Base-by-base conservation (phyloP, 2,797 vertebrate species). In the Peromyscus melanophrys region DNA sequence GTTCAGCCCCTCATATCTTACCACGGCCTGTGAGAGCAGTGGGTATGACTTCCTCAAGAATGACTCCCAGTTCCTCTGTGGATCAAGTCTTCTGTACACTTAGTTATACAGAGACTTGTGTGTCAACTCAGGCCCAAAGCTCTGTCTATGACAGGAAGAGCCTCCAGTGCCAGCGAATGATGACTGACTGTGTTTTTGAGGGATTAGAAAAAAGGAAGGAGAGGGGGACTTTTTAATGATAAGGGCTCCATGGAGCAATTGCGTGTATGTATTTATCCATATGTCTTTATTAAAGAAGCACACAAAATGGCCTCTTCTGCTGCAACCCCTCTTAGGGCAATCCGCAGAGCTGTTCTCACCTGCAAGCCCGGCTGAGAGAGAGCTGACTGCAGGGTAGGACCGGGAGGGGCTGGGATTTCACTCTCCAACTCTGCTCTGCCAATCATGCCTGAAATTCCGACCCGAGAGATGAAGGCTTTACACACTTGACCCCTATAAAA, bases 401-500 rank as follows among this genome's bases (percentile, higher is more conserved):
- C 9, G 4, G 19, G n/a, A 71, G 31, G n/a, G 8, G 2, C 59
- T 0, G 7, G 65, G 71, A 25, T n/a, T 23, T 9, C 10, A 63
- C 23, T 40, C 49, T 27, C 29, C 67, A 0, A 37, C 59, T 94
- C 49, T 75, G 6, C 31, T 86, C 77, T 94, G 95, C 76, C 90
- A 61, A 37, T 97, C 90, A 61, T 76, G 89, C 63, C 80, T 95
- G 96, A 95, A 95, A 97, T 96, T 87, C 93, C 71, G 77, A 49
- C 82, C 75, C 6, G 25, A 52, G 93, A 94, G 57, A 93, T 81
- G 95, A 80, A 65, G 57, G 63, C 63, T 92, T 85, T 95, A 89
- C 23, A 96, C 71, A 31, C 67, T 90, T 96, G 95, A 97, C 97
- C 94, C 63, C 94, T 92, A 59, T 93, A 87, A 96, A 94, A 95